Percentiles rank a stretch among this genome's conserved stretches.
These are phyloP conservation scores for Cyphomyrus discorhynchus DNA, from an alignment of 2,113 vertebrate genomes.

Conservation along the genomic window DNA sequence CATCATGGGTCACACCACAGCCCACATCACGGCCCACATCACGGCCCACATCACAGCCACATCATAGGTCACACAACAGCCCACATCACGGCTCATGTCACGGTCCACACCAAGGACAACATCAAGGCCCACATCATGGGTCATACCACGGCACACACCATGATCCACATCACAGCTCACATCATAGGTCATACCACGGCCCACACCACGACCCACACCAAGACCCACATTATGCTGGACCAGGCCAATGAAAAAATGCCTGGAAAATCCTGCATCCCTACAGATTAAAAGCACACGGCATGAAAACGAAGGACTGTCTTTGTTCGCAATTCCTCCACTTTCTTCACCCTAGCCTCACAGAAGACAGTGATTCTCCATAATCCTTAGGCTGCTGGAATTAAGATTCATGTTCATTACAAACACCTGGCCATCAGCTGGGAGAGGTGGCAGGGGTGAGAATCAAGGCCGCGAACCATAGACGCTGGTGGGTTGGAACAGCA, in stretches of 20 bases:
- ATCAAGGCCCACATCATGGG: not conserved
- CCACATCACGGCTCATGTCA: too few relatives aligned
- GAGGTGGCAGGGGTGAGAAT: not conserved
- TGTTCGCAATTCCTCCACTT: not conserved
- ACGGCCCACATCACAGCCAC: not conserved
- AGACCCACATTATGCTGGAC: not conserved
- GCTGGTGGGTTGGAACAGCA: not conserved
- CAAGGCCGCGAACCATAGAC: not conserved
- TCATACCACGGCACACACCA: not conserved
- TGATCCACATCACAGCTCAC: too few relatives aligned
- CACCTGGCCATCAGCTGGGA: not conserved
- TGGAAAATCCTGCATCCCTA: not conserved
- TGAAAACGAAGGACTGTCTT: not conserved
- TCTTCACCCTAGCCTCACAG: not conserved
- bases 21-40: too few relatives aligned
- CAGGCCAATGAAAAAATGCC: not conserved
- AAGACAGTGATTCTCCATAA: not conserved
- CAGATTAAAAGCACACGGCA: not conserved
- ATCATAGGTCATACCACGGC: not conserved
- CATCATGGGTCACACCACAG: too few relatives aligned
- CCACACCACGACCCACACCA: too few relatives aligned
- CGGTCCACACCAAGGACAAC: too few relatives aligned
- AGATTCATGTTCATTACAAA: not conserved
- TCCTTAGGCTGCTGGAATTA: not conserved
- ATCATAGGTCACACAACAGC: accelerated